phyloP scores from a whole-genome alignment of 2,888 invertebrate genomes.

The Pogonocherus hispidulus region DNA sequence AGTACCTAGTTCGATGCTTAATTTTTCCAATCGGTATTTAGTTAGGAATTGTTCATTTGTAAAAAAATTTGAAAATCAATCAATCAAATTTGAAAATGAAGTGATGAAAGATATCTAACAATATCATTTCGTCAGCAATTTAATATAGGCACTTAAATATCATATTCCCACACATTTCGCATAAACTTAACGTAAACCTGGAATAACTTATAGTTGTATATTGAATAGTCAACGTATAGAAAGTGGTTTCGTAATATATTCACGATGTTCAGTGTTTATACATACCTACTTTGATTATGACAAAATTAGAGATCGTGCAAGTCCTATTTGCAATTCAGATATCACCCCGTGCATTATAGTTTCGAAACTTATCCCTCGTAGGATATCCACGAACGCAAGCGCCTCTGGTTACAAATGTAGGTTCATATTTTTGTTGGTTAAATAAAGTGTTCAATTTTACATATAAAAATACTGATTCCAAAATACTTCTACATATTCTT shows the following conservation, averaged over 20 bases:
- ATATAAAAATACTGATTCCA: too few relatives aligned
- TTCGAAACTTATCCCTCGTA: not conserved
- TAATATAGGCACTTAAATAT: too few relatives aligned
- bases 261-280: not conserved
- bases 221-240: not conserved
- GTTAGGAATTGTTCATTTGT: too few relatives aligned
- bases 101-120: too few relatives aligned
- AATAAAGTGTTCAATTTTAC: too few relatives aligned
- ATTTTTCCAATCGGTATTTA: too few relatives aligned
- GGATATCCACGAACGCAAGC: not conserved
- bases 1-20: too few relatives aligned
- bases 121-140: too few relatives aligned
- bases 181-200: not conserved
- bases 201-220: not conserved
- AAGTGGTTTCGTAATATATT: not conserved
- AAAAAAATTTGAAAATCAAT: too few relatives aligned
- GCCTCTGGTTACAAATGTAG: not conserved
- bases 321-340: not conserved
- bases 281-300: not conserved
- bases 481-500: too few relatives aligned
- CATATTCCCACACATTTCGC: not conserved
- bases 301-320: not conserved
- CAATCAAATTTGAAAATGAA: too few relatives aligned
- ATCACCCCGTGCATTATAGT: not conserved
- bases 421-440: too few relatives aligned